Conservation (phyloP, 2,888 invertebrate species). For the Dusona sp. region DNA sequence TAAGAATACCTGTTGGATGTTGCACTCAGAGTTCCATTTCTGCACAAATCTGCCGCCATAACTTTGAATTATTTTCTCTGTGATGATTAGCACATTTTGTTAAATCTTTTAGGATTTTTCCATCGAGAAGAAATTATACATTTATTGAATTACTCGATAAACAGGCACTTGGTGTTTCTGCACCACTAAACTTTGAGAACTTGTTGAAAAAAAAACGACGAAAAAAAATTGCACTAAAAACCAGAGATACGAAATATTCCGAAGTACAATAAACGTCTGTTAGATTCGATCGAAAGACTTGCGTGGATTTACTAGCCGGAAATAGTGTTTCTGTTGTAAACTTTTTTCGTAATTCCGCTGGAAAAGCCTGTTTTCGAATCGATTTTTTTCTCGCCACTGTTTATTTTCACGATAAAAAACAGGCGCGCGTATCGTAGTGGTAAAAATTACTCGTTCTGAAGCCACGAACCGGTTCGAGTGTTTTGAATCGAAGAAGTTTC, state of each 20-base stretch:
- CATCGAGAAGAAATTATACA: slow-evolving; percentile 3
- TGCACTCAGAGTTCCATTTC: slow-evolving; percentile 79
- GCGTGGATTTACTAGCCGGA: not conserved
- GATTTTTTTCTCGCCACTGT: not conserved
- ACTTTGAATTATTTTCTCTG: slow-evolving; percentile 47
- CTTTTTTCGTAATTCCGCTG: not conserved
- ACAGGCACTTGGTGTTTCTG: not conserved
- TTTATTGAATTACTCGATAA: not conserved
- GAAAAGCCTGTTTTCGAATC: not conserved
- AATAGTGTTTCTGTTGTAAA: not conserved
- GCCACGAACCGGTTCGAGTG: not conserved
- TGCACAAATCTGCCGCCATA: slow-evolving; percentile 82
- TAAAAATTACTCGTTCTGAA: slow-evolving; percentile 1
- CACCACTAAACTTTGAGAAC: not conserved
- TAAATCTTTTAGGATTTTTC: slow-evolving; percentile 42
- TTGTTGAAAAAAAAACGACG: not conserved
- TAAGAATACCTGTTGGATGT: slow-evolving; percentile 77
- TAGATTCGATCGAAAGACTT: not conserved
- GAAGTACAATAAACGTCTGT: not conserved
- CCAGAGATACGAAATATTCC: not conserved
- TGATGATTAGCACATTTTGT: slow-evolving; percentile 61
- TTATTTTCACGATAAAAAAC: slow-evolving; percentile 6
- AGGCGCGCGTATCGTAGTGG: not conserved
- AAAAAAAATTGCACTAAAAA: not conserved
- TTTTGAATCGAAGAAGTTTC: slow-evolving; percentile 9